Evolutionary conservation across 2,888 invertebrate genomes (phyloP).

Genomic region (Julus scandinavius): DNA sequence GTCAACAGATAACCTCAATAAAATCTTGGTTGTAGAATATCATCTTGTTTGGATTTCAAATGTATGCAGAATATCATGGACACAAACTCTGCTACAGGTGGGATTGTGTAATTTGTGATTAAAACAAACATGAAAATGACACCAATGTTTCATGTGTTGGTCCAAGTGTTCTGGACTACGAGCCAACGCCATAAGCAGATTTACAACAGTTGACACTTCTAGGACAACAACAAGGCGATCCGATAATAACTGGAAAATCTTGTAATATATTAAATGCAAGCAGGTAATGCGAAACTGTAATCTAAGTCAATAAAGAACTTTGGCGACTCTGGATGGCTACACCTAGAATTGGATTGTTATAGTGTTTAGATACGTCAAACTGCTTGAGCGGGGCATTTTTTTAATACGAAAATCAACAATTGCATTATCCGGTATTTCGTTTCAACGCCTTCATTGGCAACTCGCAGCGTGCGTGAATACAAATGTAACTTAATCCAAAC

Average conservation of each 20-base stretch:
- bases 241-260: slow-evolving; percentile 7
- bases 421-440: slow-evolving; percentile 29
- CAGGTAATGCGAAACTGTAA: slow-evolving; percentile 25
- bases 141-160: too few species aligned
- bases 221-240: not conserved
- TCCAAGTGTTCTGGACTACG: not conserved
- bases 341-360: not conserved
- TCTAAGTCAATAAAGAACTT: slow-evolving; percentile 29
- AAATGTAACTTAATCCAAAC: not conserved
- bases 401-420: slow-evolving; percentile 6
- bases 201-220: not conserved
- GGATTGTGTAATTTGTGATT: too few species aligned
- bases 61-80: too few species aligned
- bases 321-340: not conserved
- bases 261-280: not conserved
- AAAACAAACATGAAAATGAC: too few species aligned
- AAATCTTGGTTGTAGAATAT: too few species aligned
- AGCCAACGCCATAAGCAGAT: not conserved
- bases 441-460: not conserved
- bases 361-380: not conserved
- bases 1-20: too few species aligned
- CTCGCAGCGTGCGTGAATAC: not conserved
- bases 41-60: too few species aligned
- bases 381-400: not conserved
- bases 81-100: too few species aligned